Percentiles rank a stretch among this genome's conserved stretches.
Evolutionary conservation across 2,113 vertebrate species (phyloP).

Genomic region (Entomyzon cyanotis): DNA sequence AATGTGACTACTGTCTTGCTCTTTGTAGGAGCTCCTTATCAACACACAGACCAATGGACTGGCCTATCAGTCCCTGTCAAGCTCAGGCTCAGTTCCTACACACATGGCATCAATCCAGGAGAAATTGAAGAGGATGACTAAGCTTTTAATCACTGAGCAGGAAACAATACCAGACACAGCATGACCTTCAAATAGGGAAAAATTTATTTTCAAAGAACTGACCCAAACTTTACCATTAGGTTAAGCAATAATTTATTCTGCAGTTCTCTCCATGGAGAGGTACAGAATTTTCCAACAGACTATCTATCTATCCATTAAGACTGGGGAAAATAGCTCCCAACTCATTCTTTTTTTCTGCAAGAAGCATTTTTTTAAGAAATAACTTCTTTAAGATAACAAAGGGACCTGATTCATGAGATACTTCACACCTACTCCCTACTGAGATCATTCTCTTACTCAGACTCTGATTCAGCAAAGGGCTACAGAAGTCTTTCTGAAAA

Average conservation of each 20-base stretch:
- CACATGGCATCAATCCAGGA: not conserved
- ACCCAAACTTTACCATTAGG: not conserved
- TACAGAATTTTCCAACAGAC: not conserved
- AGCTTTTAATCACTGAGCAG: not conserved
- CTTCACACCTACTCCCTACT: not conserved
- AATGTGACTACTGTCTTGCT: not conserved
- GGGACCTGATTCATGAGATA: not conserved
- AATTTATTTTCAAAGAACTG: not conserved
- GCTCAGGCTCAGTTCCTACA: not conserved
- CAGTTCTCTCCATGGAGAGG: not conserved
- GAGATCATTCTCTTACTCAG: not conserved
- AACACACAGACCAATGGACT: not conserved
- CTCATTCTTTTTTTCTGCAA: not conserved
- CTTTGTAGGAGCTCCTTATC: not conserved
- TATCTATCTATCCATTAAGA: not conserved
- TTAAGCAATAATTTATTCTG: slow-evolving; percentile 3
- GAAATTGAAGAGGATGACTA: not conserved
- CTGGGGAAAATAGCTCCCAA: not conserved
- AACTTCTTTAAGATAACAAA: not conserved
- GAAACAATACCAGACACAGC: not conserved
- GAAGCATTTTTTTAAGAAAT: not conserved
- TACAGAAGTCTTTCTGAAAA: not conserved
- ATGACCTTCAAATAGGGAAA: not conserved
- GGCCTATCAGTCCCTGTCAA: not conserved
- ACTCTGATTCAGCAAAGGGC: slow-evolving; percentile 4